Conservation (phyloP, 1,140 invertebrate species). For the Gryon sp. region DNA sequence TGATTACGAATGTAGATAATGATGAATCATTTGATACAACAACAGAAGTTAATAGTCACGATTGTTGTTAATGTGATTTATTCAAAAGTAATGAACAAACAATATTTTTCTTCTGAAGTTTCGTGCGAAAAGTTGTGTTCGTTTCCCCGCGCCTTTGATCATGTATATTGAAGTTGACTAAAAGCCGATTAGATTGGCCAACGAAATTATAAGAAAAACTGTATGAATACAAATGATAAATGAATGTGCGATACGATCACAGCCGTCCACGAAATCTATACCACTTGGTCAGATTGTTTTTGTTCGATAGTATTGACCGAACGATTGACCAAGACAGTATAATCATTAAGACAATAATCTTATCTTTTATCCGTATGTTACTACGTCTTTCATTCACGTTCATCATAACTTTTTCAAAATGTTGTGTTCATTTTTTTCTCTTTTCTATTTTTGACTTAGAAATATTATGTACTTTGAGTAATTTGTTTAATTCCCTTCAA, state of each 20-base stretch:
- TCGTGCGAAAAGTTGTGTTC: background rate
- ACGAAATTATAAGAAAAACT: slow-evolving; percentile 12
- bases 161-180: background rate
- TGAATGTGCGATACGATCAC: slow-evolving; percentile 17
- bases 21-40: slow-evolving; percentile 55
- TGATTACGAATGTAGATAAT: slow-evolving; percentile 52
- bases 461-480: no score
- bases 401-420: background rate
- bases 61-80: slow-evolving; percentile 45
- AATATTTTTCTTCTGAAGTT: slow-evolving; percentile 6
- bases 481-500: no score
- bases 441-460: no score
- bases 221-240: slow-evolving; percentile 34
- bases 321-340: slow-evolving; percentile 45
- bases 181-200: slow-evolving; percentile 50
- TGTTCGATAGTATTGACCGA: slow-evolving; percentile 40
- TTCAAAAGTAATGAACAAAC: slow-evolving; percentile 25
- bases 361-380: slow-evolving; percentile 21
- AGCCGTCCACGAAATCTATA: slow-evolving; percentile 26
- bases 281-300: slow-evolving; percentile 27
- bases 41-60: slow-evolving; percentile 55
- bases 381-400: background rate
- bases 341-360: slow-evolving; percentile 53
- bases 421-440: background rate
- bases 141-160: background rate